Conservation (phyloP, 2,888 invertebrate species). For the Mystacides longicornis region DNA sequence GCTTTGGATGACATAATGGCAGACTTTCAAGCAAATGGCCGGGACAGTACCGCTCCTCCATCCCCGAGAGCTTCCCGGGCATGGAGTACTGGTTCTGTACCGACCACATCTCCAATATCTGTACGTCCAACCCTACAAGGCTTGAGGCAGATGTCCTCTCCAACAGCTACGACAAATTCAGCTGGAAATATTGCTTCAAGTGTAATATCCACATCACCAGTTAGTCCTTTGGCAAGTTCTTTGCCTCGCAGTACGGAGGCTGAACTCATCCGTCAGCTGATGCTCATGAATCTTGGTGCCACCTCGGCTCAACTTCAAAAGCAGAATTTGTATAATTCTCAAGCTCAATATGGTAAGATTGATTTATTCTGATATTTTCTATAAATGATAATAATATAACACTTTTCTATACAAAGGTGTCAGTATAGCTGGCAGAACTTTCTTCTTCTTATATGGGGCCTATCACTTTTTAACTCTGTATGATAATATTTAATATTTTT, state of each 20-base stretch:
- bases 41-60: slow-evolving; percentile 32
- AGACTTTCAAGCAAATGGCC: slow-evolving; percentile 49
- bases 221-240: slow-evolving; percentile 10
- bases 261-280: slow-evolving; percentile 10
- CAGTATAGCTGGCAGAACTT: too few relatives aligned
- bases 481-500: too few relatives aligned
- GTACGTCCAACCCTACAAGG: slow-evolving; percentile 5
- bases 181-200: not conserved
- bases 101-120: not conserved
- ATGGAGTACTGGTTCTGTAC: not conserved
- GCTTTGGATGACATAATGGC: slow-evolving; percentile 43
- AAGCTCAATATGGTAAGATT: slow-evolving; percentile 11
- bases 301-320: slow-evolving; percentile 12
- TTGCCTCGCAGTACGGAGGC: slow-evolving; percentile 11
- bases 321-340: slow-evolving; percentile 9
- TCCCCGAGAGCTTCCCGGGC: slow-evolving; percentile 10
- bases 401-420: too few relatives aligned
- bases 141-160: slow-evolving; percentile 5
- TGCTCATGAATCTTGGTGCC: slow-evolving; percentile 14
- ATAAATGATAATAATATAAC: too few relatives aligned
- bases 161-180: not conserved
- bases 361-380: too few relatives aligned
- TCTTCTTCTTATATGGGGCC: too few relatives aligned
- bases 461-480: too few relatives aligned
- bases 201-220: not conserved